A percentile compares a stretch with the other conserved stretches of the same genome.
Evolutionary conservation across 2,888 invertebrate species (phyloP).

Genomic region (Saturnia japonica): DNA sequence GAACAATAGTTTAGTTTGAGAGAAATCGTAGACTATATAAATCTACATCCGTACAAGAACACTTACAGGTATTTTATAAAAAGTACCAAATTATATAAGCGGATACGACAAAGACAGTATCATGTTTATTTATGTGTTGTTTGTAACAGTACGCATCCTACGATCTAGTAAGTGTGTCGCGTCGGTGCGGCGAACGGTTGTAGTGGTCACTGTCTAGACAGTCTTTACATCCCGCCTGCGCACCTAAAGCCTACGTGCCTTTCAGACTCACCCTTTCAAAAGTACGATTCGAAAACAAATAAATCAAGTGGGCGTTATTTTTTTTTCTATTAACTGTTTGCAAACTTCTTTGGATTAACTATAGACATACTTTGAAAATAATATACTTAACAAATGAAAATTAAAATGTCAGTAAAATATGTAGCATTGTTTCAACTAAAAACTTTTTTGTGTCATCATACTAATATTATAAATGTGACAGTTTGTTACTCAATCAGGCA

Average conservation of each 20-base stretch:
- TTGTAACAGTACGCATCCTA: background rate
- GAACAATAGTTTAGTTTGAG: background rate
- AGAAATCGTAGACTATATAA: background rate
- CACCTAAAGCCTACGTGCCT: conserved; percentile 26
- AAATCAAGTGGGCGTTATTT: background rate
- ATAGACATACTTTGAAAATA: background rate
- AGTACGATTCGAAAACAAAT: conserved; percentile 12
- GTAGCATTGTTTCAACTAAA: too few species aligned
- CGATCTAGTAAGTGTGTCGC: background rate
- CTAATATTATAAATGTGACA: too few species aligned
- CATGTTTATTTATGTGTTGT: too few species aligned
- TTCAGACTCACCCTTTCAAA: conserved; percentile 12
- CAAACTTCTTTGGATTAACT: too few species aligned
- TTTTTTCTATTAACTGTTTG: background rate
- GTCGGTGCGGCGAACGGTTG: background rate
- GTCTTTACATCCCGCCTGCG: conserved; percentile 39
- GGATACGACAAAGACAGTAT: background rate
- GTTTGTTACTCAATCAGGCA: too few species aligned
- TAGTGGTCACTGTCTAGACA: conserved; percentile 51
- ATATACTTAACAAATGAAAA: background rate
- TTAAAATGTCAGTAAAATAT: background rate
- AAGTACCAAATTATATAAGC: background rate
- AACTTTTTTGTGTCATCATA: too few species aligned
- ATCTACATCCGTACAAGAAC: too few species aligned
- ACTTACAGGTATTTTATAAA: background rate